Conservation (phyloP, 2,888 invertebrate genomes). For the Chrysomela aeneicollis region DNA sequence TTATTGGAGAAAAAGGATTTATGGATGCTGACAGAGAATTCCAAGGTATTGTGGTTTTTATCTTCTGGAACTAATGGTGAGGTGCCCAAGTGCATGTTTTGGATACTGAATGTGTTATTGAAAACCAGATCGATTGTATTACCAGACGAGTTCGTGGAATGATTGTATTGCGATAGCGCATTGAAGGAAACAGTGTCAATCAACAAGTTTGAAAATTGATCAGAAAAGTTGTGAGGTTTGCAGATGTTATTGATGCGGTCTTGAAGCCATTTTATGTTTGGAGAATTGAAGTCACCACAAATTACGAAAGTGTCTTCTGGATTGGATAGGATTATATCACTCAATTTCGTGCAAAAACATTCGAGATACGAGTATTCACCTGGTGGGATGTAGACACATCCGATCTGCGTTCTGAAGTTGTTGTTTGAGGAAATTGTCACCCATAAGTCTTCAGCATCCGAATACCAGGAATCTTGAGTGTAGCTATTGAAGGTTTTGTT, state of each 20-base stretch:
- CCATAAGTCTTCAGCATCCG: conserved; percentile 17
- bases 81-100: conserved; percentile 5
- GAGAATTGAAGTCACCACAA: conserved; percentile 15
- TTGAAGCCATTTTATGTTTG: conserved; percentile 9
- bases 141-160: conserved; percentile 9
- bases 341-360: neutral
- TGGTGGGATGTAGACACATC: conserved; percentile 18
- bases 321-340: conserved; percentile 9
- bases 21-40: conserved; percentile 13
- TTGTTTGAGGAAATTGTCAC: conserved; percentile 9
- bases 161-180: conserved; percentile 4
- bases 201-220: conserved; percentile 7
- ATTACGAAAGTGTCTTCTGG: conserved; percentile 12
- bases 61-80: neutral
- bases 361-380: conserved; percentile 7
- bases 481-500: conserved; percentile 10
- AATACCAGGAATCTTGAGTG: conserved; percentile 12
- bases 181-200: conserved; percentile 3
- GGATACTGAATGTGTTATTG: conserved; percentile 7
- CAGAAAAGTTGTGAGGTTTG: conserved; percentile 2
- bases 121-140: conserved; percentile 1
- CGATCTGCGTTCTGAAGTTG: conserved; percentile 9
- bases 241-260: conserved; percentile 4
- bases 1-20: neutral
- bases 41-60: neutral